A percentile compares a stretch with the other conserved stretches of the same genome.
phyloP scores from a whole-genome alignment of 1,140 invertebrate species.

The Orchestia grillus region DNA sequence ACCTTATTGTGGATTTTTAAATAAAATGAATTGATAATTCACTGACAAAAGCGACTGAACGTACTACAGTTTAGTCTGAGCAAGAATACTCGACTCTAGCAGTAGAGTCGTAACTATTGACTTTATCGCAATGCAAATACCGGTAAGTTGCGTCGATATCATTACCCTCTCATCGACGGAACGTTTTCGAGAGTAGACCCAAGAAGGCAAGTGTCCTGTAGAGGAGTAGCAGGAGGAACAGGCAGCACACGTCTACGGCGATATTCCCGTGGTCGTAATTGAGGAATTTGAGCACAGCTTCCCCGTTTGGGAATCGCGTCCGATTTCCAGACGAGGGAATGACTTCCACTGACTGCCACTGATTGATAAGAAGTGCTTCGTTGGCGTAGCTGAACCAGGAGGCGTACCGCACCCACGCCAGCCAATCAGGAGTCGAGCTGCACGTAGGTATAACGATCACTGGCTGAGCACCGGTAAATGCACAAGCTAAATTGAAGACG shows the following conservation, averaged over 20 bases:
- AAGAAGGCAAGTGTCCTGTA: slow-evolving; percentile 85
- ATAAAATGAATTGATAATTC: too few relatives aligned
- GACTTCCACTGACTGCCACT: slow-evolving; percentile 71
- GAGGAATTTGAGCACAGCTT: slow-evolving; percentile 45
- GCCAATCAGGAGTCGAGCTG: slow-evolving; percentile 73
- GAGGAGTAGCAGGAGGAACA: slow-evolving; percentile 80
- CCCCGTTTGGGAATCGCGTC: slow-evolving; percentile 50
- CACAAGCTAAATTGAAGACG: too few relatives aligned
- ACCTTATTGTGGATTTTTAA: too few relatives aligned
- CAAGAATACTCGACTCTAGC: neutral
- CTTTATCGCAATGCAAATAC: neutral
- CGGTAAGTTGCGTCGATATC: neutral
- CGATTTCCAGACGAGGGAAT: slow-evolving; percentile 35
- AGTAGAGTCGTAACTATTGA: neutral
- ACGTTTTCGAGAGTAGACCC: slow-evolving; percentile 69
- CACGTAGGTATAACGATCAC: slow-evolving; percentile 67
- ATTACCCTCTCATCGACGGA: slow-evolving; percentile 8
- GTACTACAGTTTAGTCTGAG: neutral
- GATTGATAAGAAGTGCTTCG: slow-evolving; percentile 73
- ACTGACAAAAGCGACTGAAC: neutral
- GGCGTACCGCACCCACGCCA: slow-evolving; percentile 73
- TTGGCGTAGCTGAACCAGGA: slow-evolving; percentile 75
- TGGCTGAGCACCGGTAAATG: too few relatives aligned
- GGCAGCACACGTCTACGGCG: slow-evolving; percentile 78
- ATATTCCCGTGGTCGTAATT: slow-evolving; percentile 76